Evolutionary conservation across 2,113 vertebrate genomes (phyloP).

Genomic region (Jaculus jaculus): DNA sequence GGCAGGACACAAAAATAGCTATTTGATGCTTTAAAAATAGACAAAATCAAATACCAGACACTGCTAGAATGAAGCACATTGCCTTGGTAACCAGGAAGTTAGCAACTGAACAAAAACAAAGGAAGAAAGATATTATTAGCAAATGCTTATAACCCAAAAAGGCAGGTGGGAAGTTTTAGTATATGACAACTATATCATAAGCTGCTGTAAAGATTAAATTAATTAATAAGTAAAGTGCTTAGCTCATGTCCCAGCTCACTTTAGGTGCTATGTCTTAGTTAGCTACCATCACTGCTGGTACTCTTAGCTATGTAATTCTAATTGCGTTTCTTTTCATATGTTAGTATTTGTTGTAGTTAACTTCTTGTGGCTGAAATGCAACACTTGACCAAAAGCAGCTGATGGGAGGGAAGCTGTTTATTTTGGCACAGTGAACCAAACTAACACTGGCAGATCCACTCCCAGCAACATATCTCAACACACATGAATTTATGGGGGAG

Average conservation of each 20-base stretch:
- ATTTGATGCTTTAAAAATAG: constrained; percentile 70
- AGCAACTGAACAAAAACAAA: constrained; percentile 69
- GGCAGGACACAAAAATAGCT: constrained; percentile 59
- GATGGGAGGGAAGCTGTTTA: no score
- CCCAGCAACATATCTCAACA: no score
- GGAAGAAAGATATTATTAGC: constrained; percentile 69
- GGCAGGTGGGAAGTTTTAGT: constrained; percentile 59
- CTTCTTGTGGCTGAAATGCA: neutral
- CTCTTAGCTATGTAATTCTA: neutral
- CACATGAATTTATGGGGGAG: no score
- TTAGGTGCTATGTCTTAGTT: neutral
- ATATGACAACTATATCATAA: neutral
- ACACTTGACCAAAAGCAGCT: no score
- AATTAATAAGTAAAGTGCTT: constrained; percentile 24
- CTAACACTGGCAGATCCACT: no score
- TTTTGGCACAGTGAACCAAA: no score
- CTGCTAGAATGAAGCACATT: constrained; percentile 55
- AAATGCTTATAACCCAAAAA: constrained; percentile 64
- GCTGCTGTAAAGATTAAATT: constrained; percentile 28
- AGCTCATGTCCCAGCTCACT: neutral
- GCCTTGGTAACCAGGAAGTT: constrained; percentile 74
- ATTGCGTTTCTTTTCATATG: no score
- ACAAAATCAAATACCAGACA: constrained; percentile 66
- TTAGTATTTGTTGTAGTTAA: neutral
- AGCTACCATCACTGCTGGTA: constrained; percentile 11